A percentile compares a stretch with the other conserved stretches of the same genome.
Conservation (phyloP, 1,140 invertebrate genomes). For the Coenobita brevimanus region DNA sequence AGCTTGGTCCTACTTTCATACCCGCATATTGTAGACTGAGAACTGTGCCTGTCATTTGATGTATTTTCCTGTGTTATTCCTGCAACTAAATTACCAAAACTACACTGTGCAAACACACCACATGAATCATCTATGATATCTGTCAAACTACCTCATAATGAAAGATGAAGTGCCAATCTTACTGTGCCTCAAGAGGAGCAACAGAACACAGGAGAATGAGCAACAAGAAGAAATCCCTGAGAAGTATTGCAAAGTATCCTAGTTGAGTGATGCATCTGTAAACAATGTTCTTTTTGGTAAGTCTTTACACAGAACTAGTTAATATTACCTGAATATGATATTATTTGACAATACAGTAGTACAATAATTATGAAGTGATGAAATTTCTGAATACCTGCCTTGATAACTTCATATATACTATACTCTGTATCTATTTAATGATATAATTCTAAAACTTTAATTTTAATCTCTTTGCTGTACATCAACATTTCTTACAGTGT, state of each 20-base stretch:
- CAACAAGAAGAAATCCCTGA: constrained; percentile 64
- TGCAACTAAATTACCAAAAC: constrained; percentile 7
- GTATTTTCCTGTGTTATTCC: constrained; percentile 44
- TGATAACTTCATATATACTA: not conserved
- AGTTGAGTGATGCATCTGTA: constrained; percentile 32
- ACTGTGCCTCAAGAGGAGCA: constrained; percentile 33
- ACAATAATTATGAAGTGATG: not conserved
- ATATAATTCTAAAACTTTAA: too few relatives aligned
- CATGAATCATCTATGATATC: too few relatives aligned
- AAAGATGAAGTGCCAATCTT: constrained; percentile 4
- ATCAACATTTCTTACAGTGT: not conserved
- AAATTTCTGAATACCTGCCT: constrained; percentile 29
- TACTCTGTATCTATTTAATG: not conserved
- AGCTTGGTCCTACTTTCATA: constrained; percentile 60
- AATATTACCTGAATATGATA: not conserved
- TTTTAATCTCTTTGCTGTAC: too few relatives aligned
- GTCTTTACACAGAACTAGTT: not conserved
- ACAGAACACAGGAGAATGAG: constrained; percentile 48
- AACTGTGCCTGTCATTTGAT: constrained; percentile 35
- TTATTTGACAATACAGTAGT: too few relatives aligned
- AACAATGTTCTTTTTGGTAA: not conserved
- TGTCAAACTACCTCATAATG: too few relatives aligned
- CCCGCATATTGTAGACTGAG: constrained; percentile 56
- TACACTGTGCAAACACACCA: not conserved
- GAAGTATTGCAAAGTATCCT: constrained; percentile 63